Evolutionary conservation across 2,113 vertebrate species (phyloP).

Genomic region (Onychorhynchus coronatus): DNA sequence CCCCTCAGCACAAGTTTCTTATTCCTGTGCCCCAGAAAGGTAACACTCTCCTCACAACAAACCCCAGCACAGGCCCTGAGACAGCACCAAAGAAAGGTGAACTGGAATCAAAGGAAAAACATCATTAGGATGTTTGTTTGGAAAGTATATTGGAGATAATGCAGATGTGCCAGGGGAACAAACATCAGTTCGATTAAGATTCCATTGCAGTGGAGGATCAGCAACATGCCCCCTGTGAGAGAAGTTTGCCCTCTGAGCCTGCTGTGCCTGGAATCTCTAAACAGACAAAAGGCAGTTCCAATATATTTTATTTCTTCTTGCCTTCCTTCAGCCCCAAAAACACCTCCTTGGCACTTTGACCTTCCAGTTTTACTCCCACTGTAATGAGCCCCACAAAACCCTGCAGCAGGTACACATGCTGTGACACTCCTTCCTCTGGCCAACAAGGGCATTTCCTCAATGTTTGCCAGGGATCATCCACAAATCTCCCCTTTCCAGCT

Average conservation of each 20-base stretch:
- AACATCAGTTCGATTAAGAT: neutral
- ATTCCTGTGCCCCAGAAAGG: neutral
- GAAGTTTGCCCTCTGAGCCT: neutral
- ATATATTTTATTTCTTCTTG: neutral
- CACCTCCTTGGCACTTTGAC: neutral
- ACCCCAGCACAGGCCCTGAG: neutral
- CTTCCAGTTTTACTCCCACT: slow-evolving; percentile 10
- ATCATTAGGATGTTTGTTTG: neutral
- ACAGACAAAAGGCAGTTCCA: neutral
- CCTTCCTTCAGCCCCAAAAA: neutral
- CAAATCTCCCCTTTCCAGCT: neutral
- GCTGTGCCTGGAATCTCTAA: neutral
- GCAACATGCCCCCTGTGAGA: neutral
- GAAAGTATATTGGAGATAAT: neutral
- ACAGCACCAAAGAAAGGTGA: neutral
- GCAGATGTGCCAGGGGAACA: neutral
- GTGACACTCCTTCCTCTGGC: neutral
- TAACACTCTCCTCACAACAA: neutral
- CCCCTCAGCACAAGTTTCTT: neutral
- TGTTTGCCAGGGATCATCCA: neutral
- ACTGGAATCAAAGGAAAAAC: neutral
- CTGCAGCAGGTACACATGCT: neutral
- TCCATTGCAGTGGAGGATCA: neutral
- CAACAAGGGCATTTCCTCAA: neutral
- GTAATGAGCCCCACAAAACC: slow-evolving; percentile 24